A percentile compares a stretch with the other conserved stretches of the same genome.
phyloP scores from a whole-genome alignment of 53 echinoderm and acorn worm species.

The Paracentrotus lividus region DNA sequence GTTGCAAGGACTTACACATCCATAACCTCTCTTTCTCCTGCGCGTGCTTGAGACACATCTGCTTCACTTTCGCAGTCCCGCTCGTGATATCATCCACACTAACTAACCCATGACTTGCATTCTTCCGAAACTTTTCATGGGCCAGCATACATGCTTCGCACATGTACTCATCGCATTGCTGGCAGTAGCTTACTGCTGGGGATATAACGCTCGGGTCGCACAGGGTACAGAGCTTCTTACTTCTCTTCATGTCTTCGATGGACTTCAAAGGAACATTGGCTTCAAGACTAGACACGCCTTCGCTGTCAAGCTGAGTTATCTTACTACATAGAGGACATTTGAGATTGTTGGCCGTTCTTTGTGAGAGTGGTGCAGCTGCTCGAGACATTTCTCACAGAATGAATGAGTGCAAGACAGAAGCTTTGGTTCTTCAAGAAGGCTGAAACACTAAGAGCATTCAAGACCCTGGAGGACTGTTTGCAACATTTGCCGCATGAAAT shows the following conservation, averaged over 20 bases:
- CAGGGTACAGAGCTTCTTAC: neutral
- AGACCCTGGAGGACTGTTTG: too few species aligned
- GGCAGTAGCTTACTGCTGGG: slow-evolving; percentile 16
- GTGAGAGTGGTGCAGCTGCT: too few species aligned
- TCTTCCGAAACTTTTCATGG: slow-evolving; percentile 1
- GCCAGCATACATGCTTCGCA: neutral
- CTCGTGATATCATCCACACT: slow-evolving; percentile 37
- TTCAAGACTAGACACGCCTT: neutral
- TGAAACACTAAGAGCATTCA: too few species aligned
- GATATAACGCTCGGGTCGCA: neutral
- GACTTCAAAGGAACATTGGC: slow-evolving; percentile 7
- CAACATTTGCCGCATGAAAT: too few species aligned
- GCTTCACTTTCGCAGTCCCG: slow-evolving; percentile 28
- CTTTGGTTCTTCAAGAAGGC: too few species aligned
- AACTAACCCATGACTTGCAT: neutral
- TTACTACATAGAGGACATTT: neutral
- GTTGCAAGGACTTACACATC: too few species aligned
- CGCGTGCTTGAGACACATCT: neutral
- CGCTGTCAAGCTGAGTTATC: neutral
- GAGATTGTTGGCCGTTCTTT: neutral
- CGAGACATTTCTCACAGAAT: too few species aligned
- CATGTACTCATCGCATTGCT: too few species aligned
- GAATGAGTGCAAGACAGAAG: too few species aligned
- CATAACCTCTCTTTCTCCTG: too few species aligned
- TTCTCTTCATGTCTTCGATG: neutral